These are phyloP conservation scores for Leucophenga montana DNA, from an alignment of 2,888 invertebrate species.

Conservation along the genomic window DNA sequence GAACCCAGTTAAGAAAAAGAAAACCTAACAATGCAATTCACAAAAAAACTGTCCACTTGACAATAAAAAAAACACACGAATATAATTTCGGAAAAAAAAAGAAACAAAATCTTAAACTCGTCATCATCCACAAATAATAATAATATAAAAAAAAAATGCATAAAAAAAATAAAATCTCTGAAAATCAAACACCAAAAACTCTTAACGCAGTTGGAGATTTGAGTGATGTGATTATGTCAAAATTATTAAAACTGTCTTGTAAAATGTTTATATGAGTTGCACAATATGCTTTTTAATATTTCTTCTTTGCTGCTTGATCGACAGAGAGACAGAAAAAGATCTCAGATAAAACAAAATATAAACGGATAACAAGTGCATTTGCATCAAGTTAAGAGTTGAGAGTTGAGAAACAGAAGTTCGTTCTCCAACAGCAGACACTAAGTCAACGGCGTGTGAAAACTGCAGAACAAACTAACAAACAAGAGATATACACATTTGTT, in stretches of 20 bases:
- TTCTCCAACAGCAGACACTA: not conserved
- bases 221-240: slow-evolving; percentile 66
- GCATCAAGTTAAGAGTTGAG: no score
- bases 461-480: not conserved
- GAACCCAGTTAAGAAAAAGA: no score
- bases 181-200: slow-evolving; percentile 7
- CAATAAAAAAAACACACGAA: not conserved
- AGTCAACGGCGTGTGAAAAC: slow-evolving; percentile 24
- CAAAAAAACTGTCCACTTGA: slow-evolving; percentile 22
- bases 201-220: slow-evolving; percentile 46
- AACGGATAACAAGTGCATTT: slow-evolving; percentile 15
- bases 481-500: not conserved
- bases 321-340: not conserved
- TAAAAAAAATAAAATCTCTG: slow-evolving; percentile 4
- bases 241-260: slow-evolving; percentile 65
- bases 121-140: slow-evolving; percentile 12
- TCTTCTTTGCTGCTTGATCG: slow-evolving; percentile 8
- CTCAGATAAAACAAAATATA: not conserved
- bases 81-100: not conserved
- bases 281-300: slow-evolving; percentile 18
- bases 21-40: slow-evolving; percentile 7
- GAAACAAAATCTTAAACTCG: slow-evolving; percentile 3
- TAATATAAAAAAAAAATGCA: not conserved
- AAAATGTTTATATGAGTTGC: slow-evolving; percentile 8
- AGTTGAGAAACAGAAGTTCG: slow-evolving; percentile 5